Conservation (phyloP, 1,140 invertebrate species). For the Musca vetustissima region DNA sequence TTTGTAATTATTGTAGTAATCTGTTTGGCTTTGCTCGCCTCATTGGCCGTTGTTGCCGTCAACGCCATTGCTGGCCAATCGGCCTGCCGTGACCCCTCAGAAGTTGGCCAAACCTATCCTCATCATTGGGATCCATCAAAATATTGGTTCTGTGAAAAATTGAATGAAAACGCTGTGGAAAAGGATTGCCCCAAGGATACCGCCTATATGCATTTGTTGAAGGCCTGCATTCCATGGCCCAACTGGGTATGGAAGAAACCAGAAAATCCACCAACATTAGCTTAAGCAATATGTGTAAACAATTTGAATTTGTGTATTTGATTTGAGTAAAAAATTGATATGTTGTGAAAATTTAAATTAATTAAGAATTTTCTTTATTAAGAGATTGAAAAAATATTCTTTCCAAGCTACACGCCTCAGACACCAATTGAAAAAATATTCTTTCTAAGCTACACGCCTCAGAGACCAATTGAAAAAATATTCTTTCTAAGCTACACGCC, state of each 20-base stretch:
- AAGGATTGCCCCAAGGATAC: constrained; percentile 43
- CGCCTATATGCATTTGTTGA: constrained; percentile 50
- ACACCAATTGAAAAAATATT: no score
- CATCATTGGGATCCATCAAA: constrained; percentile 51
- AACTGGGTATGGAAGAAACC: constrained; percentile 51
- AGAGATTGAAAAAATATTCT: no score
- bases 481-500: no score
- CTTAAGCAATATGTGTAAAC: constrained; percentile 30
- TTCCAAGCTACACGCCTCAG: no score
- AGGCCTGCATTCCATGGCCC: constrained; percentile 51
- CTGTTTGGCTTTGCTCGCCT: constrained; percentile 33
- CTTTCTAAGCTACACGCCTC: no score
- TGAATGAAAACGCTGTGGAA: constrained; percentile 38
- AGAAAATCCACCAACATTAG: constrained; percentile 46
- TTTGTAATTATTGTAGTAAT: constrained; percentile 26
- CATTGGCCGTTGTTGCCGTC: constrained; percentile 37
- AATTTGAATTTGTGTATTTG: no score
- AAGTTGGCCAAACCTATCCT: constrained; percentile 43
- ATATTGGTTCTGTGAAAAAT: constrained; percentile 48
- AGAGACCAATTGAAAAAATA: no score
- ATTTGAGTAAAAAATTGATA: no score
- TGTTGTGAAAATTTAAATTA: no score
- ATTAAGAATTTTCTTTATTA: no score
- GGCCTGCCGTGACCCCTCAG: constrained; percentile 44
- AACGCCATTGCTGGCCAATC: constrained; percentile 43